Conservation (phyloP, 2,888 invertebrate species). For the Acronicta alni region DNA sequence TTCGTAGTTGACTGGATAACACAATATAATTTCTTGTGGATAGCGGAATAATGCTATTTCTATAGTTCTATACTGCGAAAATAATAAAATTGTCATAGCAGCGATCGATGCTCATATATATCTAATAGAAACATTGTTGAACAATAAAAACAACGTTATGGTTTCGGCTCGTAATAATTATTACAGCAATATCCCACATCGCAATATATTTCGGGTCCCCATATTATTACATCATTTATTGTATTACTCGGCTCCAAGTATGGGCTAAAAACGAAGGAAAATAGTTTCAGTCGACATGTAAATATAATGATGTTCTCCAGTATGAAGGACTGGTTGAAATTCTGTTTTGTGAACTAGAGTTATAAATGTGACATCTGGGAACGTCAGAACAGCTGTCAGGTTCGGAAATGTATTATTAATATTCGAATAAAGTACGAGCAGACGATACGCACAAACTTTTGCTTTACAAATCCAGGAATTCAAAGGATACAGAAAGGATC, state of each 20-base stretch:
- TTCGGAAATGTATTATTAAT: constrained; percentile 20
- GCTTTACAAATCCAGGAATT: constrained; percentile 34
- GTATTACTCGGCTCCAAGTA: constrained; percentile 6
- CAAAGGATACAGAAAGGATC: constrained; percentile 40
- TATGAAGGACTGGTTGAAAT: background rate
- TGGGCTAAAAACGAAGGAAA: background rate
- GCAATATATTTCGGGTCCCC: constrained; percentile 12
- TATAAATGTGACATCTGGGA: background rate
- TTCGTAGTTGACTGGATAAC: too few species aligned
- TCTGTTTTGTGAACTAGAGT: constrained; percentile 1
- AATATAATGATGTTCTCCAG: constrained; percentile 2
- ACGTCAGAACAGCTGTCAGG: constrained; percentile 7
- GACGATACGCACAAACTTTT: constrained; percentile 10
- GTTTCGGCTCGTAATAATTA: constrained; percentile 26
- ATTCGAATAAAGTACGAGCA: constrained; percentile 29
- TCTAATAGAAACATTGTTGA: constrained; percentile 23
- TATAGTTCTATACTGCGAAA: background rate
- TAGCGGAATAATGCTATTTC: background rate
- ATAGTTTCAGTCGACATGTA: background rate
- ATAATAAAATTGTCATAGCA: constrained; percentile 12
- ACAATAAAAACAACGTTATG: constrained; percentile 35
- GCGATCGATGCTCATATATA: constrained; percentile 9
- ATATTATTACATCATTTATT: constrained; percentile 11
- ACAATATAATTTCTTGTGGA: too few species aligned
- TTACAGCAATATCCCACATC: constrained; percentile 13